phyloP scores from a whole-genome alignment of 2,888 invertebrate species.

The Invenusta paracnida region DNA sequence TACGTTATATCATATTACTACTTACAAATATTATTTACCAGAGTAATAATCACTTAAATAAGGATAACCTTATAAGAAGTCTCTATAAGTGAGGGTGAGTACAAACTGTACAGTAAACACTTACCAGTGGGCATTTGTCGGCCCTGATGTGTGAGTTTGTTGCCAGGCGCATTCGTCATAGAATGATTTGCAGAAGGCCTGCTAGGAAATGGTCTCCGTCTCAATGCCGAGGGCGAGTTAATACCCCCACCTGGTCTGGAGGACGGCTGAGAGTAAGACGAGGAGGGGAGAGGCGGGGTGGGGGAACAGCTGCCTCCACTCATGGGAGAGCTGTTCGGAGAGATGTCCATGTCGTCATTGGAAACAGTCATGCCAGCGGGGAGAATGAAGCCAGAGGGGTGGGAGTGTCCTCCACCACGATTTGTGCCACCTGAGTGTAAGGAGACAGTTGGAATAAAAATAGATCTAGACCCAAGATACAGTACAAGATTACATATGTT shows the following conservation, averaged over 20 bases:
- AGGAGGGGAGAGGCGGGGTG: background rate
- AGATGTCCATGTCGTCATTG: constrained; percentile 84
- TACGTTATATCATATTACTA: too few species aligned
- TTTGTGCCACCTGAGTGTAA: too few species aligned
- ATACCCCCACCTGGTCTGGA: background rate
- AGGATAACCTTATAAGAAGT: too few species aligned
- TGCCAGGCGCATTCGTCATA: background rate
- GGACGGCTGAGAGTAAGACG: background rate
- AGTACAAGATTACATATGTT: too few species aligned
- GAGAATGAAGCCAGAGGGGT: background rate
- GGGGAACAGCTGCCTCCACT: constrained; percentile 35
- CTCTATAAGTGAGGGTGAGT: too few species aligned
- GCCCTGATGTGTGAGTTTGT: background rate
- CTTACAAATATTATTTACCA: too few species aligned
- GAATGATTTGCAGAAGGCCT: background rate
- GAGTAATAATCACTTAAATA: too few species aligned
- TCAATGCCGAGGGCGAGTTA: background rate
- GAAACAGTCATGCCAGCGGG: background rate
- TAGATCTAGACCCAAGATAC: too few species aligned
- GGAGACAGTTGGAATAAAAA: too few species aligned
- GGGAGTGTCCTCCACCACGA: background rate
- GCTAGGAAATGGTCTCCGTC: background rate
- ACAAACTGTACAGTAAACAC: too few species aligned
- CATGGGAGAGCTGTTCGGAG: constrained; percentile 72
- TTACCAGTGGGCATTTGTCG: too few species aligned